These are phyloP conservation scores for Brienomyrus brachyistius DNA, from an alignment of 2,113 vertebrate species.

Conservation along the genomic window DNA sequence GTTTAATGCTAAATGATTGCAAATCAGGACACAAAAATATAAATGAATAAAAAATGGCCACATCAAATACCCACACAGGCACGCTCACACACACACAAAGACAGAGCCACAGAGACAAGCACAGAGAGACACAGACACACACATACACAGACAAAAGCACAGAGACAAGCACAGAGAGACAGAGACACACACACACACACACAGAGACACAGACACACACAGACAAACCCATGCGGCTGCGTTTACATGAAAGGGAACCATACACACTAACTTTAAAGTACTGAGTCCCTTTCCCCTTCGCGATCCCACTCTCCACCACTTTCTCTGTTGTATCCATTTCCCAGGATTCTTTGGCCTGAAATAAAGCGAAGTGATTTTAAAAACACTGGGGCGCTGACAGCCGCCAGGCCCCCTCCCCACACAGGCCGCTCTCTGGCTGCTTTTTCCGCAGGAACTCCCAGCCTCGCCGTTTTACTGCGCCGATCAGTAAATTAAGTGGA, in stretches of 20 bases:
- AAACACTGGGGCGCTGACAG: neutral
- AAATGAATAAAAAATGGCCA: neutral
- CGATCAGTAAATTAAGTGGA: neutral
- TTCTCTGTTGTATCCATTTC: constrained; percentile 89
- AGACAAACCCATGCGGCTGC: neutral
- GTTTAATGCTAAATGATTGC: neutral
- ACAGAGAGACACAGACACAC: too few species aligned
- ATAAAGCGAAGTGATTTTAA: neutral
- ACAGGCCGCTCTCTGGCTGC: neutral
- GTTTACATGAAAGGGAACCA: neutral
- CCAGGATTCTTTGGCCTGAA: constrained; percentile 94
- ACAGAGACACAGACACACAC: too few species aligned
- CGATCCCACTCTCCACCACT: constrained; percentile 82
- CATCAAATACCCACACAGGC: too few species aligned
- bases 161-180: too few species aligned
- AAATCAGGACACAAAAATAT: neutral
- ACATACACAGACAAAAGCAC: too few species aligned
- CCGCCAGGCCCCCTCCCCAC: neutral
- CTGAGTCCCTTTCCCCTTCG: constrained; percentile 89
- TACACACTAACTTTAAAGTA: constrained; percentile 79
- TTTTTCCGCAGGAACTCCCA: neutral
- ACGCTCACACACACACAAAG: too few species aligned
- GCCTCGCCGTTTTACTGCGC: neutral
- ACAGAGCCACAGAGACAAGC: too few species aligned
- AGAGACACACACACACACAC: too few species aligned